A percentile compares a stretch with the other conserved stretches of the same genome.
phyloP scores from a whole-genome alignment of 2,113 vertebrate genomes.

The Anhinga rufa region DNA sequence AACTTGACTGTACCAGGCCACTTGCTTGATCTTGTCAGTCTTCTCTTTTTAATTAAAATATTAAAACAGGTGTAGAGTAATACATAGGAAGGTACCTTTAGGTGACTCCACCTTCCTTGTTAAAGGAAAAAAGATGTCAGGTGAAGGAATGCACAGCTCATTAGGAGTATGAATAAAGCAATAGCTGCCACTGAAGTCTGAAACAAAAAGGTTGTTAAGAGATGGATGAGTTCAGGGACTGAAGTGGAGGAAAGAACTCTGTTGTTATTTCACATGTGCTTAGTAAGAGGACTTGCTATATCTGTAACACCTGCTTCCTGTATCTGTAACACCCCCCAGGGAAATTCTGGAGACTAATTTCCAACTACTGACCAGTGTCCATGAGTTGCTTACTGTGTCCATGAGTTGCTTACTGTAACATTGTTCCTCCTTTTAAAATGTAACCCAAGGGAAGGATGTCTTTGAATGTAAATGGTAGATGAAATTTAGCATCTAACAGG shows the following conservation, averaged over 20 bases:
- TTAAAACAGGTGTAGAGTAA: background rate
- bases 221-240: background rate
- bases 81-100: background rate
- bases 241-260: background rate
- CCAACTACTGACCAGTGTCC: too few relatives aligned
- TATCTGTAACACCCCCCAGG: background rate
- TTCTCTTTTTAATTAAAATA: constrained; percentile 4
- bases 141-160: background rate
- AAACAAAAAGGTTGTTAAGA: background rate
- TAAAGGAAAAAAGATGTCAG: background rate
- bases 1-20: background rate
- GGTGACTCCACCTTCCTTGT: background rate
- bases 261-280: background rate
- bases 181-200: background rate
- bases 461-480: background rate
- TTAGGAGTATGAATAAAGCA: background rate
- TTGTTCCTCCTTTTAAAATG: background rate
- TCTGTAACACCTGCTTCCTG: too few relatives aligned
- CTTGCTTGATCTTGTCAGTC: background rate
- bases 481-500: background rate
- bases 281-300: background rate
- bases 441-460: background rate
- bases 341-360: background rate
- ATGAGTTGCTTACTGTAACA: background rate
- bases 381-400: background rate